These are phyloP conservation scores for Procavia capensis DNA, from an alignment of 2,113 vertebrate species.

Conservation along the genomic window DNA sequence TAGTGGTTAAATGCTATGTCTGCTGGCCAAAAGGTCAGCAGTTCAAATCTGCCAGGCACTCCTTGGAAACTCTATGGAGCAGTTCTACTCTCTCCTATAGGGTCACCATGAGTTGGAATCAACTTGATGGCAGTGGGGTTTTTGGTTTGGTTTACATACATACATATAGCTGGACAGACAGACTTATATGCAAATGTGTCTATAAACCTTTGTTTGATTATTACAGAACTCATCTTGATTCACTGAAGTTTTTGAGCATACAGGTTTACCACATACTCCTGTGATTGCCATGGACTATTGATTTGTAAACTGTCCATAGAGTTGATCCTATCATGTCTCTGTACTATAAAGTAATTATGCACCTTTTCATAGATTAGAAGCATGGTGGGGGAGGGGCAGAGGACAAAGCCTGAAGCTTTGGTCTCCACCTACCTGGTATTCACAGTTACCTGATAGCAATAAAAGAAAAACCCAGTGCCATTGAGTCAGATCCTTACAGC, in stretches of 20 bases:
- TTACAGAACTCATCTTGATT: neutral
- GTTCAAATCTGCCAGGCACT: no score
- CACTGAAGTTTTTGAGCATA: neutral
- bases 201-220: neutral
- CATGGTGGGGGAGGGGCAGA: no score
- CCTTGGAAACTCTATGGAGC: no score
- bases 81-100: no score
- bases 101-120: no score
- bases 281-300: neutral
- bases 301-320: neutral
- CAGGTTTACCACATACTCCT: neutral
- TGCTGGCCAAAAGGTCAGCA: no score
- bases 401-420: neutral
- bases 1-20: no score
- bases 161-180: no score
- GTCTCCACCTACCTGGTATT: neutral
- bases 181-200: neutral
- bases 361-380: neutral
- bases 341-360: neutral
- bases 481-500: no score
- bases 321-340: neutral
- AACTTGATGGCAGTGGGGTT: no score
- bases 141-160: no score
- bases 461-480: no score
- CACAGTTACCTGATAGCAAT: neutral